Conservation (phyloP, 2,113 vertebrate species). For the Taurulus bubalis region DNA sequence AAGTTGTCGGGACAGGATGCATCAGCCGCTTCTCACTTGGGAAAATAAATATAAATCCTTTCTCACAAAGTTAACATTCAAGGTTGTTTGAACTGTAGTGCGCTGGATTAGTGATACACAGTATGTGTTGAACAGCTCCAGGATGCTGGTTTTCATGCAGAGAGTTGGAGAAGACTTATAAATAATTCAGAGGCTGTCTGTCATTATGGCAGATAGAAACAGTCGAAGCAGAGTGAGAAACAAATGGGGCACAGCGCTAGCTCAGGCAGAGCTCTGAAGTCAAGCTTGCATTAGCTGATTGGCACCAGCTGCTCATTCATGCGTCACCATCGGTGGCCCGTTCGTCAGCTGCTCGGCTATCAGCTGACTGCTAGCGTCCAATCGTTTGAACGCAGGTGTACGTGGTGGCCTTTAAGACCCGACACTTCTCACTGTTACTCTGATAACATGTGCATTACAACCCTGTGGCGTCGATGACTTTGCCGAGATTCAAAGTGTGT, state of each 20-base stretch:
- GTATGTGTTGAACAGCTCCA: constrained; percentile 12
- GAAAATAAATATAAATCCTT: neutral
- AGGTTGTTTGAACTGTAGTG: neutral
- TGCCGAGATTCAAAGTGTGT: neutral
- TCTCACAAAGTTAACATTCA: neutral
- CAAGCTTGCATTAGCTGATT: constrained; percentile 35
- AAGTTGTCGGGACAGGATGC: neutral
- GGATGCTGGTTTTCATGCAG: constrained; percentile 24
- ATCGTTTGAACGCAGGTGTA: constrained; percentile 17
- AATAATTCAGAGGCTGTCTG: neutral
- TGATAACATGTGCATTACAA: neutral
- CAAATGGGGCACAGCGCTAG: neutral
- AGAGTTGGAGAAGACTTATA: neutral
- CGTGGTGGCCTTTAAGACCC: constrained; percentile 17
- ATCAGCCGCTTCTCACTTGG: constrained; percentile 5
- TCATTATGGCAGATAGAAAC: neutral
- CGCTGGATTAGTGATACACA: neutral
- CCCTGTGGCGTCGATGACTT: neutral
- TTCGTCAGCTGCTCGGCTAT: constrained; percentile 32
- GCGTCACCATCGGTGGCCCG: constrained; percentile 17
- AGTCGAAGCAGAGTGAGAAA: constrained; percentile 12
- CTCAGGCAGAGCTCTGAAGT: constrained; percentile 21
- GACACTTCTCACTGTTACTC: constrained; percentile 1
- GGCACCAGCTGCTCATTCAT: constrained; percentile 40
- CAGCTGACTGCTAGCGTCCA: constrained; percentile 21